Conservation (phyloP, 2,888 invertebrate species). For the Cotesia congregata region DNA sequence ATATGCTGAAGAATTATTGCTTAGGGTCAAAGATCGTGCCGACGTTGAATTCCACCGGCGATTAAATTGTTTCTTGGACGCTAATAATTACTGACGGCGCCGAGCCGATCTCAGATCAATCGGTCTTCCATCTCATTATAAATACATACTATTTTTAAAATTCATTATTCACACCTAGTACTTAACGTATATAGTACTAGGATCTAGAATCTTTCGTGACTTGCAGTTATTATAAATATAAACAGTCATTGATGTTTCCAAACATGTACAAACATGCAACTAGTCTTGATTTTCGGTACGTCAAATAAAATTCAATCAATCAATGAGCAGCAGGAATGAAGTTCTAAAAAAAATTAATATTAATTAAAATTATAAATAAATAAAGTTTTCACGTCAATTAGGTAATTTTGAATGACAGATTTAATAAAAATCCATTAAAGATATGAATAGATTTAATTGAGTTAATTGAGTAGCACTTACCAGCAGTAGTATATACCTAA, state of each 20-base stretch:
- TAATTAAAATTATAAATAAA: not conserved
- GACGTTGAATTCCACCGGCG: constrained; percentile 46
- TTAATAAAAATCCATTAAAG: not conserved
- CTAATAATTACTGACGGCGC: constrained; percentile 49
- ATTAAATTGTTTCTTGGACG: constrained; percentile 46
- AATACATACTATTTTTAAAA: constrained; percentile 8
- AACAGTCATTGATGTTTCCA: not conserved
- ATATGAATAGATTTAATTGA: not conserved
- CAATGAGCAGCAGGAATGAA: too few relatives aligned
- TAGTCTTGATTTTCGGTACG: not conserved
- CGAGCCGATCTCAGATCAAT: constrained; percentile 48
- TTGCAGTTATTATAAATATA: not conserved
- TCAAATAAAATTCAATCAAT: not conserved
- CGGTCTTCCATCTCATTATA: constrained; percentile 27
- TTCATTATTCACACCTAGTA: constrained; percentile 17
- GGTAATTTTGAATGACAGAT: not conserved
- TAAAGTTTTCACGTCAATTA: not conserved
- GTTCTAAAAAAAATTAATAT: too few relatives aligned
- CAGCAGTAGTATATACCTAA: not conserved
- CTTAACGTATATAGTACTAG: not conserved
- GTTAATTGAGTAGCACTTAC: not conserved
- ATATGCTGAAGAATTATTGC: constrained; percentile 20
- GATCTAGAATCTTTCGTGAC: not conserved
- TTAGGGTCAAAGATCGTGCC: constrained; percentile 43
- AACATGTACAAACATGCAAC: not conserved